phyloP scores from a whole-genome alignment of 92 coral and sea anemone species.

The Anthopleura xanthogrammica region DNA sequence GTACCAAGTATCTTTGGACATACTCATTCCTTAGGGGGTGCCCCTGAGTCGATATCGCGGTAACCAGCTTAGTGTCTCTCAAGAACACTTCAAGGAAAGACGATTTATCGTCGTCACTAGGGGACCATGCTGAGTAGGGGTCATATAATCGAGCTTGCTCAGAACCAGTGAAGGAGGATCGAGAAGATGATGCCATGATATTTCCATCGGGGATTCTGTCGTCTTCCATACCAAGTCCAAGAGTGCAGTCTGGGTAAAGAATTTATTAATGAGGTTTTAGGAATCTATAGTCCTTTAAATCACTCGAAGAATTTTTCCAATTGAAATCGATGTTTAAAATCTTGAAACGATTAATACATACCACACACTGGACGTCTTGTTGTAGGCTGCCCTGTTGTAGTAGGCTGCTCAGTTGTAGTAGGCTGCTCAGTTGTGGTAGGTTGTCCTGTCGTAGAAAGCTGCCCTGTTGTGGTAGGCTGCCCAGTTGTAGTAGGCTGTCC shows the following conservation, averaged over 20 bases:
- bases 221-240: slow-evolving; percentile 53
- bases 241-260: slow-evolving; percentile 38
- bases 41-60: slow-evolving; percentile 65
- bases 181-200: slow-evolving; percentile 48
- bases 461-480: not conserved
- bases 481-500: slow-evolving; percentile 10
- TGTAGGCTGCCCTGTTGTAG: slow-evolving; percentile 29
- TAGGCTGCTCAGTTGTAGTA: slow-evolving; percentile 12
- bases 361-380: slow-evolving; percentile 32
- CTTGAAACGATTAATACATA: not conserved
- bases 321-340: not conserved
- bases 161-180: slow-evolving; percentile 30
- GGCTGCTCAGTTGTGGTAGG: not conserved
- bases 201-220: slow-evolving; percentile 35
- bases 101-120: slow-evolving; percentile 20
- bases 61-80: slow-evolving; percentile 32
- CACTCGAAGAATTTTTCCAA: not conserved
- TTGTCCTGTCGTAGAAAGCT: not conserved
- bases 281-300: not conserved
- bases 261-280: not conserved
- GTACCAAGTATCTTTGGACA: slow-evolving; percentile 40
- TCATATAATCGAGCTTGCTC: slow-evolving; percentile 48
- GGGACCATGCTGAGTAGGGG: slow-evolving; percentile 56
- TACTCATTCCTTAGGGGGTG: slow-evolving; percentile 46
- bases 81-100: slow-evolving; percentile 49